Evolutionary conservation across 1,140 invertebrate genomes (phyloP).

Genomic region (Caerostris darwini): DNA sequence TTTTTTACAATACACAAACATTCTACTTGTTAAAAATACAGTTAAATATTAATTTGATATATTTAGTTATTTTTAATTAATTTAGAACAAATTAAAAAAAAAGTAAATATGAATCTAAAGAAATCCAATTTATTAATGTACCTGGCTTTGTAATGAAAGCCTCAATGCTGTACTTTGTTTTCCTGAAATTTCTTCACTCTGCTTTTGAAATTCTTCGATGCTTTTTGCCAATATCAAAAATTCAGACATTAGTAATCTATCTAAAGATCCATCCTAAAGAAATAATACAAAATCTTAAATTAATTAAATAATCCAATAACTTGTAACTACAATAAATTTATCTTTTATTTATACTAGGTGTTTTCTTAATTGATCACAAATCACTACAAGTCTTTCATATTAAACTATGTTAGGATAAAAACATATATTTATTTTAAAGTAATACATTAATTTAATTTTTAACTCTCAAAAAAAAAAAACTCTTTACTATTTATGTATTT

Average conservation of each 20-base stretch:
- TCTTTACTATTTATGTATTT: no score
- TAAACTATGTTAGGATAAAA: no score
- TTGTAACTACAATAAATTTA: neutral
- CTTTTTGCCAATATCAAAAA: slow-evolving; percentile 89
- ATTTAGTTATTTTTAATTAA: no score
- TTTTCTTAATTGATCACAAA: neutral
- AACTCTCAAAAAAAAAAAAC: no score
- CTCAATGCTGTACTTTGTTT: slow-evolving; percentile 90
- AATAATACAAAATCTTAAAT: neutral
- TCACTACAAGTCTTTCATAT: no score
- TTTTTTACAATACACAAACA: no score
- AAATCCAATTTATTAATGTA: slow-evolving; percentile 76
- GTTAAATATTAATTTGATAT: no score
- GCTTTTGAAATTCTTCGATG: slow-evolving; percentile 90
- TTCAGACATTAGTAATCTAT: slow-evolving; percentile 86
- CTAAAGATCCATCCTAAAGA: slow-evolving; percentile 83
- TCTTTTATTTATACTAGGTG: neutral
- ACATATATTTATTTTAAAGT: no score
- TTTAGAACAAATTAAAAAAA: no score
- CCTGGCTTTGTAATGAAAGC: slow-evolving; percentile 90
- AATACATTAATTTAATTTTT: no score
- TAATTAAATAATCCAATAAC: neutral
- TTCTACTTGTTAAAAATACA: no score
- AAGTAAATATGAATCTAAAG: no score
- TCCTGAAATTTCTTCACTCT: slow-evolving; percentile 90